Conservation (phyloP, 2,113 vertebrate species). For the Plectropomus leopardus region DNA sequence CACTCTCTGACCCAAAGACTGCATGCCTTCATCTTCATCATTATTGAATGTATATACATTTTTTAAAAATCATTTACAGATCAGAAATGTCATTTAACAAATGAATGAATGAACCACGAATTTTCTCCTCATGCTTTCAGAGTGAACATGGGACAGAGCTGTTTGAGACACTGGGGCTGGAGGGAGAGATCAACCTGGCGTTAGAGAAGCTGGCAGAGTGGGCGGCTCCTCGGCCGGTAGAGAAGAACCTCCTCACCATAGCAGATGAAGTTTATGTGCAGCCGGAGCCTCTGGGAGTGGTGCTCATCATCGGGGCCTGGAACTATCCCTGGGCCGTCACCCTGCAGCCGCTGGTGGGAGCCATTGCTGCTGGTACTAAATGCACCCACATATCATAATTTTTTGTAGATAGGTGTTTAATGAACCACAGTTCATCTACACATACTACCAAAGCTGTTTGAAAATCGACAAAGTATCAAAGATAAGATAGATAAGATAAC, state of each 20-base stretch:
- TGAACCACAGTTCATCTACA: no score
- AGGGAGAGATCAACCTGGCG: slow-evolving; percentile 84
- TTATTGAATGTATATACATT: no score
- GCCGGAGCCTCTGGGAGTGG: slow-evolving; percentile 90
- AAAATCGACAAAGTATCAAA: no score
- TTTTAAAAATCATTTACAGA: no score
- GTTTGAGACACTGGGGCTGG: slow-evolving; percentile 84
- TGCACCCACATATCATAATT: neutral
- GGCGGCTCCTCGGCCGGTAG: slow-evolving; percentile 83
- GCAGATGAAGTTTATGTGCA: slow-evolving; percentile 86
- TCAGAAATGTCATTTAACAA: neutral
- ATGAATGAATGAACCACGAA: neutral
- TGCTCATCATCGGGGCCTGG: slow-evolving; percentile 93
- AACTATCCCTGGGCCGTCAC: slow-evolving; percentile 92
- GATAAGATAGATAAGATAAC: no score
- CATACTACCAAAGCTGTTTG: no score
- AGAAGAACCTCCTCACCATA: slow-evolving; percentile 85
- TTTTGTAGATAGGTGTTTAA: neutral
- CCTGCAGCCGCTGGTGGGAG: slow-evolving; percentile 91
- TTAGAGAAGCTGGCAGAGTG: slow-evolving; percentile 86
- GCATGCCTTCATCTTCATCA: no score
- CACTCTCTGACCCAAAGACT: no score
- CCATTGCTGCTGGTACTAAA: slow-evolving; percentile 93
- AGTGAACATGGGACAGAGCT: slow-evolving; percentile 70
- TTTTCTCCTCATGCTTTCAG: slow-evolving; percentile 71